These are phyloP conservation scores for Melanargia galathea DNA, from an alignment of 2,888 invertebrate species.

Conservation along the genomic window DNA sequence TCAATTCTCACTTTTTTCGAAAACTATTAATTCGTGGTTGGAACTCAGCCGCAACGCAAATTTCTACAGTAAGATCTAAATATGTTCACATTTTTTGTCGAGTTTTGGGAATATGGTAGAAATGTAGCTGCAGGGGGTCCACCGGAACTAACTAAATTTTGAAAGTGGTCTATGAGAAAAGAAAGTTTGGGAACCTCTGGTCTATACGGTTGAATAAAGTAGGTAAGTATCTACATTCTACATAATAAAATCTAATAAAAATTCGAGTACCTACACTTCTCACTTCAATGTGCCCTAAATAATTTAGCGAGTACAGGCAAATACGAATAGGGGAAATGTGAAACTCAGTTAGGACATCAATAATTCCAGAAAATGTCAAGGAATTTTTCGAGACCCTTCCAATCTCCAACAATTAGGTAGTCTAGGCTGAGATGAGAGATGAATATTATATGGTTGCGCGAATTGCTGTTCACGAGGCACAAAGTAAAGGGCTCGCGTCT, in stretches of 20 bases:
- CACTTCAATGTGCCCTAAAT: constrained; percentile 8
- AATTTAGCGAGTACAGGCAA: constrained; percentile 8
- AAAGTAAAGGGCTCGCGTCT: constrained; percentile 31
- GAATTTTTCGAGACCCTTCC: constrained; percentile 43
- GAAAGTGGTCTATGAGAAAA: no score
- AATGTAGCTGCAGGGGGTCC: no score
- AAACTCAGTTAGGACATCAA: constrained; percentile 44
- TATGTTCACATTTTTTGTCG: no score
- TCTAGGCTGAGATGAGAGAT: constrained; percentile 48
- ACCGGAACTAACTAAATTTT: no score
- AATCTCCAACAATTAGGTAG: constrained; percentile 40
- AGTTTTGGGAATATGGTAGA: no score
- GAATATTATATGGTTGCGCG: constrained; percentile 48
- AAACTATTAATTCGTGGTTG: no score
- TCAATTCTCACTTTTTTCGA: no score
- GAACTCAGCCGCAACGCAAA: no score
- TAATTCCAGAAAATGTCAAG: constrained; percentile 45
- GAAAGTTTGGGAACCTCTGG: no score
- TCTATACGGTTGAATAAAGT: no score
- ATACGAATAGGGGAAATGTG: constrained; percentile 29
- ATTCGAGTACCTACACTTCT: constrained; percentile 1
- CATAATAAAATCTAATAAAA: constrained; percentile 10
- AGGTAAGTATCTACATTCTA: no score
- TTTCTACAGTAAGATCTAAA: no score
- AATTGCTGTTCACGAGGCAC: constrained; percentile 33